Evolutionary conservation across 30 jellyfish, hydroid and myxozoan genomes (phyloP).

Genomic region (Aurelia sp.): DNA sequence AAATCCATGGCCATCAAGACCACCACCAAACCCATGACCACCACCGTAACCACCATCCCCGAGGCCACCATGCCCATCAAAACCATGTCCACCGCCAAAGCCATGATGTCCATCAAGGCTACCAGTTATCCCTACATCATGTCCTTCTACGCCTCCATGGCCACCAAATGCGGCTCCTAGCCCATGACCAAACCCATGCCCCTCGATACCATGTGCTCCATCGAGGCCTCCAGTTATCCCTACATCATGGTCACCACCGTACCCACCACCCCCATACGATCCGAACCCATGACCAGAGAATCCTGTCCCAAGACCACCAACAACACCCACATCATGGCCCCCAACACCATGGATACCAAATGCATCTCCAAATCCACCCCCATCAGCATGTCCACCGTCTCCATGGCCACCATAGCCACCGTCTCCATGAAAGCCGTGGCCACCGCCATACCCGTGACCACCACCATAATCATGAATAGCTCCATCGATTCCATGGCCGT

Average conservation of each 20-base stretch:
- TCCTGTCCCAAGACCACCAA: slow-evolving; percentile 5
- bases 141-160: not conserved
- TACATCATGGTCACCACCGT: slow-evolving; percentile 5
- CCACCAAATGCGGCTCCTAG: slow-evolving; percentile 11
- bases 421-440: slow-evolving; percentile 39
- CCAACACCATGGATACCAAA: slow-evolving; percentile 8
- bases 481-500: slow-evolving; percentile 57
- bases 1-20: slow-evolving; percentile 27
- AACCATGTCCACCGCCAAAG: slow-evolving; percentile 51
- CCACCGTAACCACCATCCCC: slow-evolving; percentile 10
- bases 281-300: not conserved
- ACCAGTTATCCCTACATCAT: not conserved
- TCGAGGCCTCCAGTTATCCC: slow-evolving; percentile 25
- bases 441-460: slow-evolving; percentile 24
- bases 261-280: slow-evolving; percentile 1
- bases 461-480: slow-evolving; percentile 41
- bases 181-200: slow-evolving; percentile 44
- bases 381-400: not conserved
- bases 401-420: slow-evolving; percentile 41
- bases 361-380: slow-evolving; percentile 12
- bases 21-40: slow-evolving; percentile 39
- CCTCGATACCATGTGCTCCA: slow-evolving; percentile 13
- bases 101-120: not conserved
- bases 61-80: slow-evolving; percentile 36
- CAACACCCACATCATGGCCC: slow-evolving; percentile 12